Evolutionary conservation across 2,797 vertebrate species (phyloP).

Genomic region (Lepidocolaptes lacrymiger): DNA sequence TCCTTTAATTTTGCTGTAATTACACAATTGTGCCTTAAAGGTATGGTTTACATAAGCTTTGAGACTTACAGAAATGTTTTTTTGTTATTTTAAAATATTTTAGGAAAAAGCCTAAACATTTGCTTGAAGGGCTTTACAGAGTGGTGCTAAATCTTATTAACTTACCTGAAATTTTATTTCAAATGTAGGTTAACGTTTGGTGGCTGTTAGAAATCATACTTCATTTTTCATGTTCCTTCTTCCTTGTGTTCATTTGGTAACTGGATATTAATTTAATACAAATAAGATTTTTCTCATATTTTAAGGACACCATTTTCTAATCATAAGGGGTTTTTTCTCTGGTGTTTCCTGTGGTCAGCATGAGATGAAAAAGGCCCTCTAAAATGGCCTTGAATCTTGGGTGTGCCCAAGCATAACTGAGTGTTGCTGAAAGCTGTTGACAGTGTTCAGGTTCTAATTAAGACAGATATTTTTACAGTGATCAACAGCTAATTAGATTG

Average conservation of each 20-base stretch:
- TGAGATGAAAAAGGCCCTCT: neutral
- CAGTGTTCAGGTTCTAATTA: neutral
- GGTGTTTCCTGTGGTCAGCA: neutral
- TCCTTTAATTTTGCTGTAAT: neutral
- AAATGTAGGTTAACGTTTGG: neutral
- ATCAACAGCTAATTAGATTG: neutral
- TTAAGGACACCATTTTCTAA: neutral
- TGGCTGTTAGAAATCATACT: neutral
- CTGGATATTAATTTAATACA: neutral
- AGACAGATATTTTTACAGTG: neutral
- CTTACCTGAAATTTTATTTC: neutral
- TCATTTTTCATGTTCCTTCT: neutral
- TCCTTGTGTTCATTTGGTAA: neutral
- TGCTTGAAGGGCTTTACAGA: neutral
- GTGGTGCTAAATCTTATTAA: neutral
- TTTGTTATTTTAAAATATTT: neutral
- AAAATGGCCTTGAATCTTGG: neutral
- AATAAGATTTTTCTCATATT: neutral
- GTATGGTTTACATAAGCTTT: neutral
- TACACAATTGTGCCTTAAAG: neutral
- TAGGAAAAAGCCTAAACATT: neutral
- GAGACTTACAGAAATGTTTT: neutral
- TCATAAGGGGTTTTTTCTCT: neutral
- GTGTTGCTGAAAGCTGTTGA: neutral
- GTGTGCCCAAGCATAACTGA: neutral